Conservation (phyloP, 2,797 vertebrate genomes). For the Epinephelus coioides region DNA sequence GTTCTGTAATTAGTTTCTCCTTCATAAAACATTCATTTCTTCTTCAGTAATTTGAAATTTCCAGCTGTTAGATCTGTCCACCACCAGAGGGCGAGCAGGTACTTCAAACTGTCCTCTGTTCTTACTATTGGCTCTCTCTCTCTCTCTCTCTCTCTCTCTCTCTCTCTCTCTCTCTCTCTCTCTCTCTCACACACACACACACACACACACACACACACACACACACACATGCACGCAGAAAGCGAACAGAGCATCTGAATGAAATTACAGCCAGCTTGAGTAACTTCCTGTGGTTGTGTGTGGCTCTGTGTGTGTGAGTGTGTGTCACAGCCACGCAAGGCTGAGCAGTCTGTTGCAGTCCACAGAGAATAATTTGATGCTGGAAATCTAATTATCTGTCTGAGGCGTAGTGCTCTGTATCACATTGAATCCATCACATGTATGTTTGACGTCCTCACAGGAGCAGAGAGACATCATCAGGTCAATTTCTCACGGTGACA, state of each 20-base stretch:
- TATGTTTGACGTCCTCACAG: not conserved
- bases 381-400: constrained; percentile 50
- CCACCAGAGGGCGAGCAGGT: constrained; percentile 43
- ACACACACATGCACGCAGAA: not conserved
- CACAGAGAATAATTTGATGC: constrained; percentile 47
- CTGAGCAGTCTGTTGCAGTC: constrained; percentile 47
- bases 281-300: constrained; percentile 49
- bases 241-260: constrained; percentile 50
- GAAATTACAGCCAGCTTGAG: constrained; percentile 53
- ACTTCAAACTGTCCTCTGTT: not conserved
- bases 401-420: constrained; percentile 8
- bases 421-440: not conserved
- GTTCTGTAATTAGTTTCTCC: not conserved
- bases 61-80: not conserved
- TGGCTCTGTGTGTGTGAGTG: constrained; percentile 12
- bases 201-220: constrained; percentile 10
- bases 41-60: not conserved
- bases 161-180: not conserved
- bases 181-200: not conserved
- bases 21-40: not conserved
- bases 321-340: constrained; percentile 36
- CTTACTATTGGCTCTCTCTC: too few relatives aligned
- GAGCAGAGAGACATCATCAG: constrained; percentile 8
- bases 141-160: too few relatives aligned
- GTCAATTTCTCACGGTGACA: not conserved